Conservation (phyloP, 92 coral and sea anemone genomes). For the Palythoa grandis region DNA sequence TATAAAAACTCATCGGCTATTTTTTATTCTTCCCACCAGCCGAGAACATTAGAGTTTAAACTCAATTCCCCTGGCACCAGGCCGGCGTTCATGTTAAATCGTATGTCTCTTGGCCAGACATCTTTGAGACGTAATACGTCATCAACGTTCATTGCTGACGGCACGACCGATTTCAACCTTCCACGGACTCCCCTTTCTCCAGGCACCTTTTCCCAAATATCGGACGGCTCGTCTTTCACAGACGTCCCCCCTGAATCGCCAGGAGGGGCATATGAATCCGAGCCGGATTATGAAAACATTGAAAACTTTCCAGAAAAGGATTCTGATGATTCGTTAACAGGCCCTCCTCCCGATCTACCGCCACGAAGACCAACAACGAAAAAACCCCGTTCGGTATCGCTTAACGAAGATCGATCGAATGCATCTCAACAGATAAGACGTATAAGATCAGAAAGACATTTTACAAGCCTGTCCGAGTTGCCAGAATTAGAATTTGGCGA, state of each 20-base stretch:
- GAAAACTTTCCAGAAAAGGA: constrained; percentile 84
- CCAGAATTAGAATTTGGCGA: constrained; percentile 41
- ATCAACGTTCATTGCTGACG: constrained; percentile 57
- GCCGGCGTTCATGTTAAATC: constrained; percentile 64
- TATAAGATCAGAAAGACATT: constrained; percentile 54
- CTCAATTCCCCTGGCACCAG: constrained; percentile 90
- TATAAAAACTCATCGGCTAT: not conserved
- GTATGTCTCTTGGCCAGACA: constrained; percentile 73
- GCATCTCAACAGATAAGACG: constrained; percentile 50
- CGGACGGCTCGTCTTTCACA: constrained; percentile 64
- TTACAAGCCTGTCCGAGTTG: constrained; percentile 31
- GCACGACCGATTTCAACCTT: constrained; percentile 46
- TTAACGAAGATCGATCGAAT: constrained; percentile 55
- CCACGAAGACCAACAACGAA: constrained; percentile 66
- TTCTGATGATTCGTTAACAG: constrained; percentile 39
- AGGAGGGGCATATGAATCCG: constrained; percentile 59
- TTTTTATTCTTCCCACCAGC: constrained; percentile 54
- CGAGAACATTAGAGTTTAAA: constrained; percentile 78
- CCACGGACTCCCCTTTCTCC: constrained; percentile 68
- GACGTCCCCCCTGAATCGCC: constrained; percentile 77
- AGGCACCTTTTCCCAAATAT: constrained; percentile 49
- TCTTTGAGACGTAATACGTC: constrained; percentile 63
- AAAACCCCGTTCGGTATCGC: constrained; percentile 72
- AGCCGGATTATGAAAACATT: constrained; percentile 88
- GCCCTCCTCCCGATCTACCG: constrained; percentile 76